Evolutionary conservation across 2,113 vertebrate species (phyloP).

Genomic region (Phyllopteryx taeniolatus): DNA sequence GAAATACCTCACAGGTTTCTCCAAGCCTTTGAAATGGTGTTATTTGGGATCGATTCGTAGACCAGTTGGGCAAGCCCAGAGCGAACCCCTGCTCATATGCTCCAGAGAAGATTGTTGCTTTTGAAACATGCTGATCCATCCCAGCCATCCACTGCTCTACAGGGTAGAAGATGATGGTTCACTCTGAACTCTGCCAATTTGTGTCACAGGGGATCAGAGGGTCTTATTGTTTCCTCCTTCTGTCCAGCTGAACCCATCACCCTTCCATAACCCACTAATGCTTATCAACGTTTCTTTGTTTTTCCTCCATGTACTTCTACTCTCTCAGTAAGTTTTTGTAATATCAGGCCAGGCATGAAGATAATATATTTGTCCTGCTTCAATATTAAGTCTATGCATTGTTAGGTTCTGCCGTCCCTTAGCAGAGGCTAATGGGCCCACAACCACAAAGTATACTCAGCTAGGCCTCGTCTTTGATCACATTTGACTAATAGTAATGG

Average conservation of each 20-base stretch:
- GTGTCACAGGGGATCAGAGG: constrained; percentile 42
- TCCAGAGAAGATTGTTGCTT: constrained; percentile 51
- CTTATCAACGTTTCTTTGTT: constrained; percentile 20
- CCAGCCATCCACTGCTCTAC: constrained; percentile 57
- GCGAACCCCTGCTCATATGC: constrained; percentile 50
- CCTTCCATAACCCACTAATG: neutral
- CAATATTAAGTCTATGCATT: constrained; percentile 51
- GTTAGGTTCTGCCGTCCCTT: constrained; percentile 46
- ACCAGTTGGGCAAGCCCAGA: constrained; percentile 52
- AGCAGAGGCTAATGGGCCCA: constrained; percentile 58
- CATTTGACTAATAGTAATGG: constrained; percentile 63
- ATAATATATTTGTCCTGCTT: constrained; percentile 40
- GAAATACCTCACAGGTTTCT: constrained; percentile 51
- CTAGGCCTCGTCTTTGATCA: constrained; percentile 67
- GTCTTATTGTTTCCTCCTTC: constrained; percentile 23
- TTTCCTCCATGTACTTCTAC: constrained; percentile 5
- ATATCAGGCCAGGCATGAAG: constrained; percentile 34
- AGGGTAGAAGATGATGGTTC: constrained; percentile 54
- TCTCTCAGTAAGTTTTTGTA: constrained; percentile 25
- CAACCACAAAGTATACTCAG: constrained; percentile 50
- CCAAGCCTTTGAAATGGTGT: constrained; percentile 62
- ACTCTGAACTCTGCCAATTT: constrained; percentile 64
- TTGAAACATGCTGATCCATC: constrained; percentile 62
- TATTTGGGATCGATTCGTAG: constrained; percentile 62
- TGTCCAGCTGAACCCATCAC: neutral